Conservation (phyloP, 2,888 invertebrate species). For the Tinea semifulvella region DNA sequence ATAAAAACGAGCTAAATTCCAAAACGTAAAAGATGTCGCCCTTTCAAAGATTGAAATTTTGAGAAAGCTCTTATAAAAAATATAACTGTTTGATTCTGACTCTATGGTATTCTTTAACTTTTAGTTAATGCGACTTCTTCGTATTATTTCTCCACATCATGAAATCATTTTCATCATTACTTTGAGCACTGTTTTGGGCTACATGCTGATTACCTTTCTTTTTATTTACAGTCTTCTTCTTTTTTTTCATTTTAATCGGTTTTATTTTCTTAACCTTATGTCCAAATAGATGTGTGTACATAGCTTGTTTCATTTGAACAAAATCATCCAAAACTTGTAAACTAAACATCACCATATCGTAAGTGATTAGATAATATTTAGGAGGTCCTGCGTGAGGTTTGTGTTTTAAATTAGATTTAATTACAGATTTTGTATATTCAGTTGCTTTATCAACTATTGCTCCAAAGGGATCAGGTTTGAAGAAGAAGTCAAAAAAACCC, state of each 20-base stretch:
- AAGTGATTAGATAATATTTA: slow-evolving; percentile 37
- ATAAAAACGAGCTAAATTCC: not conserved
- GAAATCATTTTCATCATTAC: not conserved
- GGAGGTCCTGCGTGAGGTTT: slow-evolving; percentile 28
- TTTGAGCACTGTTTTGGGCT: not conserved
- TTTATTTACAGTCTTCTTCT: slow-evolving; percentile 19
- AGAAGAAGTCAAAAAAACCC: slow-evolving; percentile 30
- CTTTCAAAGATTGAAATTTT: too few species aligned
- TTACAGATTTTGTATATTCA: slow-evolving; percentile 31
- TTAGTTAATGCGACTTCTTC: not conserved
- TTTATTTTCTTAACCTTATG: slow-evolving; percentile 11
- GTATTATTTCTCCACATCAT: slow-evolving; percentile 6
- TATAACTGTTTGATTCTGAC: too few species aligned
- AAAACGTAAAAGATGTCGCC: too few species aligned
- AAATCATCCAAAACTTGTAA: slow-evolving; percentile 45
- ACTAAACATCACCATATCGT: slow-evolving; percentile 38
- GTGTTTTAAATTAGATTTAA: slow-evolving; percentile 27
- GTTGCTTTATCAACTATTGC: slow-evolving; percentile 28
- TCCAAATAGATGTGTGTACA: slow-evolving; percentile 27
- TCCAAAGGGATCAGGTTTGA: slow-evolving; percentile 29
- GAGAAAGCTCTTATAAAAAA: too few species aligned
- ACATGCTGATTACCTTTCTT: slow-evolving; percentile 18
- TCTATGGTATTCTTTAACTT: too few species aligned
- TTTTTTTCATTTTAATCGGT: slow-evolving; percentile 12
- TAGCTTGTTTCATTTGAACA: slow-evolving; percentile 32